Percentiles rank a stretch among this genome's conserved stretches.
phyloP scores from a whole-genome alignment of 2,888 invertebrate species.

The Caenorhabditis japonica region DNA sequence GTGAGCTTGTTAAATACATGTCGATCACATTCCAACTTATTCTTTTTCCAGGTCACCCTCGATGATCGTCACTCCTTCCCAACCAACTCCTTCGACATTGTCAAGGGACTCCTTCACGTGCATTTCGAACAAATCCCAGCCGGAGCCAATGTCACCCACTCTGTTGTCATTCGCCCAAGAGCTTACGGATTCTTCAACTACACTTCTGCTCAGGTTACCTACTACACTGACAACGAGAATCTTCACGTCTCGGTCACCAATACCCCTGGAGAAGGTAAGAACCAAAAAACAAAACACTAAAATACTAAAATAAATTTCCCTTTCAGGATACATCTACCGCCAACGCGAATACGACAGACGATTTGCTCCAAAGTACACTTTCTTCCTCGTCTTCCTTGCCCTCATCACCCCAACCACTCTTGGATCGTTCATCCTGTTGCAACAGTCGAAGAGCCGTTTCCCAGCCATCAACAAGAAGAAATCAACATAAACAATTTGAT shows the following conservation, averaged over 20 bases:
- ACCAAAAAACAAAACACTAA: background rate
- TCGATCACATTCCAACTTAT: background rate
- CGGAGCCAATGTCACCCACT: conserved; percentile 91
- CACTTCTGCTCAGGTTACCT: conserved; percentile 86
- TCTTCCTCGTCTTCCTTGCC: conserved; percentile 95
- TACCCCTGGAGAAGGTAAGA: conserved; percentile 93
- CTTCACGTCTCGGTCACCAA: conserved; percentile 83
- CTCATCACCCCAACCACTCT: conserved; percentile 87
- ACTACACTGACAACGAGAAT: conserved; percentile 85
- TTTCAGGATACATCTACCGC: conserved; percentile 75
- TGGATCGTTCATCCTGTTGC: conserved; percentile 57
- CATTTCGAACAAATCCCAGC: conserved; percentile 89
- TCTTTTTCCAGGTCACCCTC: conserved; percentile 86
- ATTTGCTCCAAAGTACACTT: conserved; percentile 81
- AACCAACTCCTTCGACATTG: conserved; percentile 89
- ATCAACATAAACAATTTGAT: conserved; percentile 18
- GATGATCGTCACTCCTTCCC: conserved; percentile 90
- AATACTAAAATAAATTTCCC: conserved; percentile 1
- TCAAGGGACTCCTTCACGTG: conserved; percentile 78
- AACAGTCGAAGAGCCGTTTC: conserved; percentile 45
- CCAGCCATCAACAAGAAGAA: conserved; percentile 33
- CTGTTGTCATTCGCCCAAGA: conserved; percentile 87
- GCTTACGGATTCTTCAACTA: conserved; percentile 96
- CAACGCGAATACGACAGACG: conserved; percentile 76
- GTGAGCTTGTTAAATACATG: conserved; percentile 19